Evolutionary conservation across 2,113 vertebrate species (phyloP).

Genomic region (Psittacula cyanocephala): DNA sequence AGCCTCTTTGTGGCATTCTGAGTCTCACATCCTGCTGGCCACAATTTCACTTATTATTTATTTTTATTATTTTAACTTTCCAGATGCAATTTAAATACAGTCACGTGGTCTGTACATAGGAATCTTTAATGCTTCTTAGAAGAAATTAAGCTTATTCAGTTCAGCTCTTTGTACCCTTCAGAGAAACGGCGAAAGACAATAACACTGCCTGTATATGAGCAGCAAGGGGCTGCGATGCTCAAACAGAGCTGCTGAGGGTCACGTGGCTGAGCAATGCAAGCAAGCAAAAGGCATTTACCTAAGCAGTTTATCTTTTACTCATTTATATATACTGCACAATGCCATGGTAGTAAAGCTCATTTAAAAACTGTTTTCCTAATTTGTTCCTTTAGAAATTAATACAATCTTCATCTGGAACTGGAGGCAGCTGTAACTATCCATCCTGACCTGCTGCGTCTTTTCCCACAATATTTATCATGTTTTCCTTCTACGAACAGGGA

Average conservation of each 20-base stretch:
- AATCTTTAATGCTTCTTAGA: background rate
- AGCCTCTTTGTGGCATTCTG: background rate
- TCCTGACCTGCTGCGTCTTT: background rate
- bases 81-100: background rate
- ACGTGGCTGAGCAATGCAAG: accelerated
- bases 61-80: background rate
- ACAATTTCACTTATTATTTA: background rate
- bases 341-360: background rate
- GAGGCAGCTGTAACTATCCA: background rate
- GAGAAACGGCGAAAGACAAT: accelerated
- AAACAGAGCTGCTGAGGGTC: accelerated
- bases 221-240: background rate
- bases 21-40: background rate
- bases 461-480: accelerated
- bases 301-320: background rate
- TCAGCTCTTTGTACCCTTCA: background rate
- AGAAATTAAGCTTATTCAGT: background rate
- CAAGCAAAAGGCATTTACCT: background rate
- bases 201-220: accelerated
- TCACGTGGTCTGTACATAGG: background rate
- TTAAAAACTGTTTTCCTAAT: background rate
- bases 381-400: background rate
- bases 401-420: background rate
- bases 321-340: background rate
- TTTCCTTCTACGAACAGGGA: background rate